These are phyloP conservation scores for Perodicticus potto DNA, from an alignment of 2,797 vertebrate genomes.

Conservation along the genomic window DNA sequence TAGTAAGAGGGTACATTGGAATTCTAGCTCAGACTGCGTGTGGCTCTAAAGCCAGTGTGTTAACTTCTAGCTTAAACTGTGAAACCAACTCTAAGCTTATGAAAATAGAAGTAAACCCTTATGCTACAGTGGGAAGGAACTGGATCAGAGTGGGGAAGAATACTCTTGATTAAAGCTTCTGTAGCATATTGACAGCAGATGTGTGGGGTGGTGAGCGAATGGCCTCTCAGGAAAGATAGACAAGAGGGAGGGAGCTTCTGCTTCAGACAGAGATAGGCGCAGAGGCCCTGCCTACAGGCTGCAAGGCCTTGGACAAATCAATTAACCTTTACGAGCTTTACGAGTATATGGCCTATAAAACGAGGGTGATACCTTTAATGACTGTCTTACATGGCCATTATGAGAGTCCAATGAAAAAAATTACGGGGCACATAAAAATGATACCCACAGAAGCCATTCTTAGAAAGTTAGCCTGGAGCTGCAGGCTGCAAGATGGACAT, in stretches of 20 bases:
- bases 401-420: background rate
- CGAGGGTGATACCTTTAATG: conserved; percentile 17
- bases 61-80: background rate
- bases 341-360: conserved; percentile 1
- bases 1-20: no score
- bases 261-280: background rate
- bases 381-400: background rate
- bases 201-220: background rate
- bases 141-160: background rate
- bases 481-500: background rate
- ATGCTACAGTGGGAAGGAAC: background rate
- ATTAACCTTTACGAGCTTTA: conserved; percentile 46
- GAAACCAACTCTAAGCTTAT: background rate
- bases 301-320: background rate
- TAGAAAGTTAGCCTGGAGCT: background rate
- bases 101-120: background rate
- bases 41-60: background rate
- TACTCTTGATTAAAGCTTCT: background rate
- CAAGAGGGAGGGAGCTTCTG: background rate
- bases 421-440: background rate
- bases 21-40: background rate
- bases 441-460: background rate
- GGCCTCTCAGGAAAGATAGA: background rate
- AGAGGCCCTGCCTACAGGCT: background rate
- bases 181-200: background rate